Conservation (phyloP, 2,113 vertebrate genomes). For the Engystomops pustulosus region DNA sequence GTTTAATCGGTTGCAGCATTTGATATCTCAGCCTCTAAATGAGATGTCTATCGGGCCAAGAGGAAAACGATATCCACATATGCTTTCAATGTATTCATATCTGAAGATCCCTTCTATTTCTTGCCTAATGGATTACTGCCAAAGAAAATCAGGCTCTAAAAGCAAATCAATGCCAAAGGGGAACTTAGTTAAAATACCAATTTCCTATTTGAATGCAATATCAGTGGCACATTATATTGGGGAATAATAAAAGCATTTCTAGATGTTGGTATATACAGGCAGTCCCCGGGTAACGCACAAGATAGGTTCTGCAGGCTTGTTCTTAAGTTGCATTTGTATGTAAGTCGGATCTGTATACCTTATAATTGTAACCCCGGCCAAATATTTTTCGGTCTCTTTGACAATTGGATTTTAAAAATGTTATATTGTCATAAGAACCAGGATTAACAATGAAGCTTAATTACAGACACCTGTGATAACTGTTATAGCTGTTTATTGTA, state of each 20-base stretch:
- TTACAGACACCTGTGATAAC: too few species aligned
- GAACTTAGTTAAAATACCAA: not conserved
- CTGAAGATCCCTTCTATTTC: not conserved
- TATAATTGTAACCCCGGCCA: too few species aligned
- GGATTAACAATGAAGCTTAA: too few species aligned
- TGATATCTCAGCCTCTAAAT: not conserved
- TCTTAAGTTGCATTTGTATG: too few species aligned
- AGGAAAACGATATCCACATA: not conserved
- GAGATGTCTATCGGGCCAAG: not conserved
- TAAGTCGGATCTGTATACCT: too few species aligned
- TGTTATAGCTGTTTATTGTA: too few species aligned
- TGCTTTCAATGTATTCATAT: not conserved
- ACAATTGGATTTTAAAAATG: too few species aligned
- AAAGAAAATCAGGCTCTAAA: not conserved
- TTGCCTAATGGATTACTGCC: not conserved
- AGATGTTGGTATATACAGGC: not conserved
- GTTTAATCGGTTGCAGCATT: not conserved
- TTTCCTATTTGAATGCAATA: not conserved
- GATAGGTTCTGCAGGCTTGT: too few species aligned
- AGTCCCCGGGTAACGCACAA: too few species aligned
- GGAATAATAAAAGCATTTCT: not conserved
- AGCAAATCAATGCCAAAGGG: not conserved
- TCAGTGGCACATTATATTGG: not conserved
- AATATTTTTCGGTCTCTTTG: too few species aligned
- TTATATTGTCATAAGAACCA: too few species aligned